These are phyloP conservation scores for Leontocebus nigricollis DNA, from an alignment of 2,797 vertebrate genomes.

Conservation along the genomic window DNA sequence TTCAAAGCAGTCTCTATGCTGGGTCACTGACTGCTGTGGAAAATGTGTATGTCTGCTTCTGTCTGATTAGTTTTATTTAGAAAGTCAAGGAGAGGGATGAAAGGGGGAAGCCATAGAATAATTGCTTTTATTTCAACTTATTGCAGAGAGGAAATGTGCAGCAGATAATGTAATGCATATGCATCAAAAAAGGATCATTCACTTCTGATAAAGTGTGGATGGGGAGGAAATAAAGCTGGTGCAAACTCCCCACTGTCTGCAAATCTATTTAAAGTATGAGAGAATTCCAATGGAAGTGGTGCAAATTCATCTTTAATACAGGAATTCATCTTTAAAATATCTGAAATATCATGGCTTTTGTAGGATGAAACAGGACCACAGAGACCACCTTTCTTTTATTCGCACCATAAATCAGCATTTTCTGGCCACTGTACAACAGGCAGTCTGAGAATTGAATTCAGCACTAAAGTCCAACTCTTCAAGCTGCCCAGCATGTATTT, in stretches of 20 bases:
- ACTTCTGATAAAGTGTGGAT: conserved; percentile 3
- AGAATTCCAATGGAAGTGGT: conserved; percentile 15
- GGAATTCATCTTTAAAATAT: conserved; percentile 62
- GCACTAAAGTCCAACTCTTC: conserved; percentile 37
- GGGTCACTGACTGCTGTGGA: not conserved
- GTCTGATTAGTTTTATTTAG: conserved; percentile 37
- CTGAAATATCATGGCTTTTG: conserved; percentile 10
- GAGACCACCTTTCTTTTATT: conserved; percentile 44
- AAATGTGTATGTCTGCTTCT: not conserved
- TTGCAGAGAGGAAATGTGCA: conserved; percentile 6
- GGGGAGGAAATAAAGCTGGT: not conserved
- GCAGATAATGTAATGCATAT: conserved; percentile 30
- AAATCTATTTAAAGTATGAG: conserved; percentile 30
- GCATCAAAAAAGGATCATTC: conserved; percentile 34
- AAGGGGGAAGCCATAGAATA: conserved; percentile 11
- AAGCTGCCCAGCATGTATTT: conserved; percentile 41
- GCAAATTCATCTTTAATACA: conserved; percentile 1
- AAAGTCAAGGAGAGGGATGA: conserved; percentile 6
- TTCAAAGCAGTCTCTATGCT: not conserved
- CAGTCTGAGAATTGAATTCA: not conserved
- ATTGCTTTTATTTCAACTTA: conserved; percentile 62
- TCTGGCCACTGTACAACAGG: not conserved
- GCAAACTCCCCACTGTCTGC: not conserved
- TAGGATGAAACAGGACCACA: not conserved
- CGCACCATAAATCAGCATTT: conserved; percentile 55